Evolutionary conservation across 1,140 invertebrate genomes (phyloP).

Genomic region (Metopolophium dirhodum): DNA sequence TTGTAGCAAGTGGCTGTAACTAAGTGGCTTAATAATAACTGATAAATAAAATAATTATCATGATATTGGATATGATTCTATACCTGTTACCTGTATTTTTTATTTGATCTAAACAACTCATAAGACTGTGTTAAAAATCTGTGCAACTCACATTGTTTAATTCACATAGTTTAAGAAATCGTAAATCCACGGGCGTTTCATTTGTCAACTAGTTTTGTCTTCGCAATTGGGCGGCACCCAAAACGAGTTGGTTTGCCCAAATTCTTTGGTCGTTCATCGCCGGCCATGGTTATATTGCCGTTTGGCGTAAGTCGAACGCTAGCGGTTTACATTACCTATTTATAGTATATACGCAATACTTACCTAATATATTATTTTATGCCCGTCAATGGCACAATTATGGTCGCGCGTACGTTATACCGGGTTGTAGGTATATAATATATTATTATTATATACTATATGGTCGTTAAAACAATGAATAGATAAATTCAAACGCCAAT

Average conservation of each 20-base stretch:
- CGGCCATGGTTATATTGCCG: background rate
- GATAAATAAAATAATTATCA: too few species aligned
- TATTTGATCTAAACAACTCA: too few species aligned
- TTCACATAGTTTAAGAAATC: too few species aligned
- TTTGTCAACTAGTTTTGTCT: too few species aligned
- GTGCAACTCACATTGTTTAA: too few species aligned
- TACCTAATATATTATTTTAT: background rate
- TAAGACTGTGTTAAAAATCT: too few species aligned
- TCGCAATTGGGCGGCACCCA: too few species aligned
- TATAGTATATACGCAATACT: background rate
- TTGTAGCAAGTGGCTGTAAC: too few species aligned
- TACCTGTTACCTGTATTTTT: too few species aligned
- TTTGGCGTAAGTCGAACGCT: background rate
- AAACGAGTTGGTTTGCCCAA: background rate
- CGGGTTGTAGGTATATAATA: background rate
- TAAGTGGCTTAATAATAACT: too few species aligned
- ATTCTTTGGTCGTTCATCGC: background rate
- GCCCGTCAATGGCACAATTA: background rate
- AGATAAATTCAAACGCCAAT: constrained; percentile 31
- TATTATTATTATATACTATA: background rate
- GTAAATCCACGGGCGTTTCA: too few species aligned
- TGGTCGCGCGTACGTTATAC: background rate
- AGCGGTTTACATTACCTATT: background rate
- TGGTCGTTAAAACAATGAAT: constrained; percentile 11
- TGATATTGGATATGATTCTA: too few species aligned